phyloP scores from a whole-genome alignment of 92 coral and sea anemone genomes.

The Umimayanthus chanpuru region DNA sequence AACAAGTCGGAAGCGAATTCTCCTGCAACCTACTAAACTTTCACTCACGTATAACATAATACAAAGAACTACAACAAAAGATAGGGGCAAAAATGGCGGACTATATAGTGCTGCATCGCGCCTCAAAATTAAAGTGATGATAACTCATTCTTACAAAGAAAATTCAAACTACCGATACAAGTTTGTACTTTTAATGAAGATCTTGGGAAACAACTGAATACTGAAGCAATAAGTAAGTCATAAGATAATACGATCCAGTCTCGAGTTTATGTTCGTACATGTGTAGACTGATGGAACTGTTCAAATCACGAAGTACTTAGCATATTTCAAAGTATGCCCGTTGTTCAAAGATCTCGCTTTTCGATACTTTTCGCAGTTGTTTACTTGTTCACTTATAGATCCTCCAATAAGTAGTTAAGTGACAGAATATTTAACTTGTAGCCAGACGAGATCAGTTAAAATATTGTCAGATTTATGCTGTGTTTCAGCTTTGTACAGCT shows the following conservation, averaged over 20 bases:
- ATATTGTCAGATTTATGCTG: background rate
- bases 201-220: background rate
- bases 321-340: too few relatives aligned
- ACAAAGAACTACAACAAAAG: background rate
- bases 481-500: background rate
- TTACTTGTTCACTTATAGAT: background rate
- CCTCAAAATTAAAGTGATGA: background rate
- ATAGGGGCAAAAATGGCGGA: background rate
- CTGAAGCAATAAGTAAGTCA: background rate
- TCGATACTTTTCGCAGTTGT: background rate
- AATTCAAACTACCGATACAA: background rate
- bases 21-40: background rate
- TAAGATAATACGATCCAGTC: background rate
- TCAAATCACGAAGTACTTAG: too few relatives aligned
- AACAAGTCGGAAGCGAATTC: background rate
- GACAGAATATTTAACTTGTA: background rate
- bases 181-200: too few relatives aligned
- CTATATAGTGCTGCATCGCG: background rate
- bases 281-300: background rate
- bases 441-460: background rate
- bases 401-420: background rate
- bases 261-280: background rate
- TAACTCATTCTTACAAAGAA: background rate
- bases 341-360: too few relatives aligned
- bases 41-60: background rate